Conservation (phyloP, 2,888 invertebrate species). For the Polyommatus iphigenia region DNA sequence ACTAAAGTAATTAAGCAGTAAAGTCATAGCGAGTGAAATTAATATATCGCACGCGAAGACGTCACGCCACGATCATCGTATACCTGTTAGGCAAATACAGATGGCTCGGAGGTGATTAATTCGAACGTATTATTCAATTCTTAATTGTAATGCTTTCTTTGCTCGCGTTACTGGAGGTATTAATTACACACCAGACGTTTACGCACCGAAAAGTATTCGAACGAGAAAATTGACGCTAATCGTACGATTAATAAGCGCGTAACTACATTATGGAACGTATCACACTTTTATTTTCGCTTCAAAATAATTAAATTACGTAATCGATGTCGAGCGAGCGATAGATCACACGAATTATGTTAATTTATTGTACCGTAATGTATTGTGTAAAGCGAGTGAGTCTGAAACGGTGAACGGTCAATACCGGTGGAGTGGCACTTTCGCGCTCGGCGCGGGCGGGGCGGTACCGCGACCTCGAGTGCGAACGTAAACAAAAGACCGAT, state of each 20-base stretch:
- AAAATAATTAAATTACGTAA: slow-evolving; percentile 23
- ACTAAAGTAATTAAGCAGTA: slow-evolving; percentile 29
- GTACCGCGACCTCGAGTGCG: slow-evolving; percentile 50
- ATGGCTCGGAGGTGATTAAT: not conserved
- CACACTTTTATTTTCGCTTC: slow-evolving; percentile 10
- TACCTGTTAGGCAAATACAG: slow-evolving; percentile 35
- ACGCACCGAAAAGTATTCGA: slow-evolving; percentile 34
- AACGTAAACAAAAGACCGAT: slow-evolving; percentile 29
- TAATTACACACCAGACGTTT: slow-evolving; percentile 38
- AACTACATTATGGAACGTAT: not conserved
- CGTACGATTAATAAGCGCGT: slow-evolving; percentile 19
- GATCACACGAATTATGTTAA: slow-evolving; percentile 27
- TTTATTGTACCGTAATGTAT: slow-evolving; percentile 47
- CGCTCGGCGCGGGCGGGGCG: slow-evolving; percentile 50
- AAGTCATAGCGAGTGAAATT: slow-evolving; percentile 60
- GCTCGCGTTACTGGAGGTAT: slow-evolving; percentile 36
- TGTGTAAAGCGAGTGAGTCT: slow-evolving; percentile 65
- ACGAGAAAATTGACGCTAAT: slow-evolving; percentile 31
- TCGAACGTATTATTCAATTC: slow-evolving; percentile 60
- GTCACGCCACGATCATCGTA: slow-evolving; percentile 67
- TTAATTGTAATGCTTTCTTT: slow-evolving; percentile 71
- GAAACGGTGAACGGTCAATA: slow-evolving; percentile 57
- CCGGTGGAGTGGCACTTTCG: slow-evolving; percentile 67
- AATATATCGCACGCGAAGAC: slow-evolving; percentile 58
- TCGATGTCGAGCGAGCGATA: slow-evolving; percentile 8